Conservation (phyloP, 2,888 invertebrate species). For the Rhagonycha lutea region DNA sequence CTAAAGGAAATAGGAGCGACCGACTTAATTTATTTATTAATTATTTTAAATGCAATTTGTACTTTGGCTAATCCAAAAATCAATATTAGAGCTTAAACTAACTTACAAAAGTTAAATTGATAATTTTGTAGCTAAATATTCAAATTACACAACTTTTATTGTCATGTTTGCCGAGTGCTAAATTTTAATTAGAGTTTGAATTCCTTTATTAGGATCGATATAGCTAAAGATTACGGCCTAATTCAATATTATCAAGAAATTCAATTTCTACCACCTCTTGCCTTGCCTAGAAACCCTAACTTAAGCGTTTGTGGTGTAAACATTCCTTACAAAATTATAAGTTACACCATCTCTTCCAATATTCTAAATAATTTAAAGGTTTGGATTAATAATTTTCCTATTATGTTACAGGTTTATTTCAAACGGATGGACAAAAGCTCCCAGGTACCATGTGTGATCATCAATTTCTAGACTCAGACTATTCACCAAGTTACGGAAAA, state of each 20-base stretch:
- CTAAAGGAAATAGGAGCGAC: constrained; percentile 8
- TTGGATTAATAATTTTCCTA: background rate
- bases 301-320: constrained; percentile 1
- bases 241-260: constrained; percentile 9
- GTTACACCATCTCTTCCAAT: background rate
- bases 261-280: constrained; percentile 8
- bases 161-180: constrained; percentile 4
- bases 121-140: constrained; percentile 1
- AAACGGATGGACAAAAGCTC: constrained; percentile 78
- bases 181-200: constrained; percentile 11
- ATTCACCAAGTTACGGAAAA: constrained; percentile 71
- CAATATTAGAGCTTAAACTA: background rate
- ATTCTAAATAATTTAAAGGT: background rate
- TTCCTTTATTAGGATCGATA: constrained; percentile 11
- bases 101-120: background rate
- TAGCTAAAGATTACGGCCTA: constrained; percentile 10
- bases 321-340: background rate
- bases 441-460: constrained; percentile 83
- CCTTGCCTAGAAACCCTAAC: background rate
- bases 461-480: constrained; percentile 78
- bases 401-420: constrained; percentile 72
- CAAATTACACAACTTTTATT: constrained; percentile 4
- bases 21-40: constrained; percentile 24
- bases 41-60: constrained; percentile 15
- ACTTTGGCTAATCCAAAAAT: background rate